Evolutionary conservation across 2,113 vertebrate species (phyloP).

Genomic region (Myrmecophaga tridactyla): DNA sequence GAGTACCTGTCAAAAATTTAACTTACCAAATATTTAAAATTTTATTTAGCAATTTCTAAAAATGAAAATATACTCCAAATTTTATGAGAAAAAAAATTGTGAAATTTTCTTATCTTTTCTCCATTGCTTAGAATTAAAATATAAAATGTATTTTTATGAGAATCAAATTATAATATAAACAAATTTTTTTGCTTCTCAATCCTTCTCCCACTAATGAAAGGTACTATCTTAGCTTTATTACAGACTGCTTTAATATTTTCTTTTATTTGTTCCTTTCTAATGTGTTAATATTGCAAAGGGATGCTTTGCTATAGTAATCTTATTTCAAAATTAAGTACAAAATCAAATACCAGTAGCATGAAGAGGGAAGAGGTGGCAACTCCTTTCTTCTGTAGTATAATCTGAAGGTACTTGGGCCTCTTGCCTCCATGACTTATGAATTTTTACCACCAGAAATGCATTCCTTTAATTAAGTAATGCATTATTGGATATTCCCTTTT

Average conservation of each 20-base stretch:
- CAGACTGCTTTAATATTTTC: background rate
- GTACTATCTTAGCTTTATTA: background rate
- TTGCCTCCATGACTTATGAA: background rate
- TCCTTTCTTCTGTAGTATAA: background rate
- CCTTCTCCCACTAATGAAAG: too few species aligned
- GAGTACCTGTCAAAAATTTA: background rate
- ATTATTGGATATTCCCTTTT: background rate
- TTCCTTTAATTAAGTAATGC: background rate
- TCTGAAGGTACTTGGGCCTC: background rate
- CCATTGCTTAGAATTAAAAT: background rate
- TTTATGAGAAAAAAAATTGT: background rate
- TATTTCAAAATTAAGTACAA: background rate
- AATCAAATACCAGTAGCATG: background rate
- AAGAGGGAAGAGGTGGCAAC: background rate
- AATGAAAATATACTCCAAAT: background rate
- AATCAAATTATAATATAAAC: background rate
- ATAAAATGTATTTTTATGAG: background rate
- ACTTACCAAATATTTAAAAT: constrained; percentile 33
- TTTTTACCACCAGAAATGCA: background rate
- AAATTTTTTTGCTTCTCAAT: background rate
- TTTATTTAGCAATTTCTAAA: background rate
- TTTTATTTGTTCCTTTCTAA: background rate
- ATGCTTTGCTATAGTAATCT: background rate
- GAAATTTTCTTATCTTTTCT: background rate
- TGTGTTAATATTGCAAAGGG: background rate